phyloP scores from a whole-genome alignment of 1,140 invertebrate species.

The Eupristina koningsbergeri region DNA sequence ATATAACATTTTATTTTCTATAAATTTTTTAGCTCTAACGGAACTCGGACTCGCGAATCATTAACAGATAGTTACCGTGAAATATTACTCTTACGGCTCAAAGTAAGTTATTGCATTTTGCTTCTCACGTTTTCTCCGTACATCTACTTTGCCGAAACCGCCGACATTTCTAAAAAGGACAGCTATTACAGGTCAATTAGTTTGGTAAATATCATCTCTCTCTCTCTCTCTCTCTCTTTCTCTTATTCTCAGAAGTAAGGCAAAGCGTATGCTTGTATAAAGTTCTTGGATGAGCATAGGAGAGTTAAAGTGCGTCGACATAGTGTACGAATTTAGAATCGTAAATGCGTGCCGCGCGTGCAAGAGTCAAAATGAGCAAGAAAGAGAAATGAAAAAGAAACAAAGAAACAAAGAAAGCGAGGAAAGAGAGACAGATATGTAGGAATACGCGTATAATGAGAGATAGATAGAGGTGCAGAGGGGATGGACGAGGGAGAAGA shows the following conservation, averaged over 20 bases:
- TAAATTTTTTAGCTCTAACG: too few species aligned
- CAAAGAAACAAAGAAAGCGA: neutral
- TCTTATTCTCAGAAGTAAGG: neutral
- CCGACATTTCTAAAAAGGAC: too few species aligned
- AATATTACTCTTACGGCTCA: too few species aligned
- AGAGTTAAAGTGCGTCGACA: slow-evolving; percentile 56
- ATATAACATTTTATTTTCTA: too few species aligned
- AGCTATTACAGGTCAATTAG: too few species aligned
- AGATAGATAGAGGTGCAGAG: slow-evolving; percentile 21
- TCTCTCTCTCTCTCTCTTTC: neutral
- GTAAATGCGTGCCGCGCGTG: slow-evolving; percentile 67
- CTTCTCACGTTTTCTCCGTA: too few species aligned
- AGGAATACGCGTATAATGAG: neutral
- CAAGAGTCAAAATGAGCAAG: neutral
- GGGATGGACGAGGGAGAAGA: neutral
- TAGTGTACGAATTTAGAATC: slow-evolving; percentile 68
- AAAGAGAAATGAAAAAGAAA: neutral
- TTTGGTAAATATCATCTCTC: neutral
- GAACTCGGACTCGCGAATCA: too few species aligned
- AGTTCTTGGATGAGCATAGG: slow-evolving; percentile 42
- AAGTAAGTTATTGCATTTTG: too few species aligned
- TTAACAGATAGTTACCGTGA: too few species aligned
- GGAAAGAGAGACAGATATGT: slow-evolving; percentile 16
- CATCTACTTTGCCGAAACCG: too few species aligned
- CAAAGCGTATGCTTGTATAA: neutral